Evolutionary conservation across 2,888 invertebrate genomes (phyloP), one percentile per base, ranked within the genome.

Genomic region (Tiliacea aurago): DNA sequence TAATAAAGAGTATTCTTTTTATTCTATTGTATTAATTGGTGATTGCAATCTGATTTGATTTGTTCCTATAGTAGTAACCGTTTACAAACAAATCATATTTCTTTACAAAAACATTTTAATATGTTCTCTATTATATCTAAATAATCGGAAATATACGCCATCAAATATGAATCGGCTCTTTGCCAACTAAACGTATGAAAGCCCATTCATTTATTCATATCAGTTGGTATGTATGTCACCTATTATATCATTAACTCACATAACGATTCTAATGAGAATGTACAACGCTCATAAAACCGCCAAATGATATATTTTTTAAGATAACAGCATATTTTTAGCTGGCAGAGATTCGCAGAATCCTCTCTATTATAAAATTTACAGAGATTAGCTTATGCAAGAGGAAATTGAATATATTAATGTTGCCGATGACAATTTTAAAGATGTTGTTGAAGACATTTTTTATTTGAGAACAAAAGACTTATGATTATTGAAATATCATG

Each of bases 151-250:
- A 72, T 47, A 79, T 10, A 59, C 51, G 9, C 45, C 33, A 59
- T 37, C 33, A 70, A 80, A 78, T 69, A 74, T 84, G 82, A 85
- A 86, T 87, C 81, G 91, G 91, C 90, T 70, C 59, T 63, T 73
- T 90, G 90, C 91, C 92, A 92, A 90, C 77, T 77, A 81, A 84
- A 51, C 53, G n/a, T 28, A 49, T 85, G 82, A 78, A 68, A 65
- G 73, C 70, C 76, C 89, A 89, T 89, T 90, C 87, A 90, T 89
- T 84, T 80, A 67, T 78, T 77, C 80, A 76, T 76, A 77, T 77
- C 75, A 80, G 73, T 72, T 62, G 62, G 62, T 76, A 73, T 76
- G 61, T 76, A 73, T 83, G 78, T 71, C 78, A 69, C 63, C 72
- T 70, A 85, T 78, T 81, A 74, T 73, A 84, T 74, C 76, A 73